Evolutionary conservation across 2,113 vertebrate genomes (phyloP).

Genomic region (Hystrix brachyura): DNA sequence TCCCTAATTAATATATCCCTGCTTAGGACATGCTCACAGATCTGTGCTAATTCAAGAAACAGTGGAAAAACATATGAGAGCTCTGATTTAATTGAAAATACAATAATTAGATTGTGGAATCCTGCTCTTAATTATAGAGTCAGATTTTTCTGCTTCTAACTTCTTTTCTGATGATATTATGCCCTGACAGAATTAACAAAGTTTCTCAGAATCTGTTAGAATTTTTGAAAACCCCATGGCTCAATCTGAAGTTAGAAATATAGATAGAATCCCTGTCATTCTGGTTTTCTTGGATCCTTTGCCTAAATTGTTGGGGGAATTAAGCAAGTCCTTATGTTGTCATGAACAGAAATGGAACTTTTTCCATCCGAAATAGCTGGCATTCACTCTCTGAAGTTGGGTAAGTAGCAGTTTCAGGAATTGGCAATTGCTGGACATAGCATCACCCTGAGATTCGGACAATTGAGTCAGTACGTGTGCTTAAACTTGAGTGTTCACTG

Average conservation of each 20-base stretch:
- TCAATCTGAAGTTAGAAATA: not conserved
- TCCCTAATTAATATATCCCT: conserved; percentile 68
- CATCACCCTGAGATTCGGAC: not conserved
- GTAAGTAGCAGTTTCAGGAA: not conserved
- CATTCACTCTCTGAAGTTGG: conserved; percentile 1
- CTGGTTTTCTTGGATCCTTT: conserved; percentile 6
- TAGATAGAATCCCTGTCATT: not conserved
- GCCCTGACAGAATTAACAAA: conserved; percentile 56
- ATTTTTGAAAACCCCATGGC: not conserved
- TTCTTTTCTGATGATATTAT: conserved; percentile 59
- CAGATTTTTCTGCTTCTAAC: conserved; percentile 42
- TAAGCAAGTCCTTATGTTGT: not conserved
- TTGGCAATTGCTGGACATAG: not conserved
- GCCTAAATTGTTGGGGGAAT: not conserved
- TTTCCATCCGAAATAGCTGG: conserved; percentile 42
- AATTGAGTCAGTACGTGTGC: not conserved
- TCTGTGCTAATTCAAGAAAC: conserved; percentile 71
- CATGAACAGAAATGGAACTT: not conserved
- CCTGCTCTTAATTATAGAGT: conserved; percentile 64
- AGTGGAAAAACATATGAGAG: conserved; percentile 27
- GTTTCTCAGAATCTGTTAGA: not conserved
- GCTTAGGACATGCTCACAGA: conserved; percentile 58
- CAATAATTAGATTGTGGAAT: conserved; percentile 67
- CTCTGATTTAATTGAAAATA: conserved; percentile 76
- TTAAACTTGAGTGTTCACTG: not conserved